Conservation (phyloP, 2,888 invertebrate species). For the Gonocerus acuteangulatus region DNA sequence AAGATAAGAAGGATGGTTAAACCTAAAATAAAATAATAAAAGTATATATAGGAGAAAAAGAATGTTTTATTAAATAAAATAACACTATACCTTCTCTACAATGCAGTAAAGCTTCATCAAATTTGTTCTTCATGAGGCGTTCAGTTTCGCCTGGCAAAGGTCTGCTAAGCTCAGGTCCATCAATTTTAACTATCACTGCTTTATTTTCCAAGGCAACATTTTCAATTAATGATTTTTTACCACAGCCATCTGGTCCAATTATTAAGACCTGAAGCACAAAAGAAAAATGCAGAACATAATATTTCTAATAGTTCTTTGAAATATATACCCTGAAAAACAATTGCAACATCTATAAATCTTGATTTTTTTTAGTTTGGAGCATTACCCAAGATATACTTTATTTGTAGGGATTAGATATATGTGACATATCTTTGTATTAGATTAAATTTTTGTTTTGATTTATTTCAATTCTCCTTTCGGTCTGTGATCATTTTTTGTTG, state of each 20-base stretch:
- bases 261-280: slow-evolving; percentile 44
- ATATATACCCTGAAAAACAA: too few species aligned
- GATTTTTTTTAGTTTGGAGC: too few species aligned
- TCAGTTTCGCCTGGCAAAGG: slow-evolving; percentile 51
- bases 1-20: slow-evolving; percentile 44
- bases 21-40: slow-evolving; percentile 37
- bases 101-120: slow-evolving; percentile 44
- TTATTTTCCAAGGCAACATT: slow-evolving; percentile 45
- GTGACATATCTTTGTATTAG: too few species aligned
- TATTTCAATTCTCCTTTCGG: too few species aligned
- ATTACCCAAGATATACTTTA: too few species aligned
- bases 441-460: too few species aligned
- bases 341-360: too few species aligned
- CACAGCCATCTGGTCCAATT: slow-evolving; percentile 52
- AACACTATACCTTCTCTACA: slow-evolving; percentile 41
- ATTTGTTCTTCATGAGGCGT: slow-evolving; percentile 45
- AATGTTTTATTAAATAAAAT: slow-evolving; percentile 41
- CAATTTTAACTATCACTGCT: slow-evolving; percentile 47
- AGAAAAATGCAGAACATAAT: slow-evolving; percentile 36
- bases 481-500: too few species aligned
- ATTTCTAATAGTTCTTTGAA: slow-evolving; percentile 27
- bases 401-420: too few species aligned
- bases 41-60: too few species aligned
- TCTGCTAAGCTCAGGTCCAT: slow-evolving; percentile 45
- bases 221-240: slow-evolving; percentile 51